Conservation (phyloP, 2,797 vertebrate genomes). For the Amazona ochrocephala region DNA sequence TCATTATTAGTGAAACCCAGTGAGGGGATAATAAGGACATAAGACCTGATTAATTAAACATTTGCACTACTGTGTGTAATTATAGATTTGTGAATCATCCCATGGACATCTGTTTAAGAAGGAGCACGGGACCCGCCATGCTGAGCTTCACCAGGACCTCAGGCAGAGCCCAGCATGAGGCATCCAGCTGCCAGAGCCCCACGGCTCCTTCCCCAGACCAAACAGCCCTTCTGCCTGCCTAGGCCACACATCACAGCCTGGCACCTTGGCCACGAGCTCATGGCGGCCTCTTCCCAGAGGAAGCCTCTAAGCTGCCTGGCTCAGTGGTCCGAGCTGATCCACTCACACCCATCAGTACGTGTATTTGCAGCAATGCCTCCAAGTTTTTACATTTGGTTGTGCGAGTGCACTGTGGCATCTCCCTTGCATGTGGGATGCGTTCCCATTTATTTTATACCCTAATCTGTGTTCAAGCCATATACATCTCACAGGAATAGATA, state of each 20-base stretch:
- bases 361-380: not conserved
- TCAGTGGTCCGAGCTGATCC: not conserved
- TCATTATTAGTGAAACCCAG: conserved; percentile 77
- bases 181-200: not conserved
- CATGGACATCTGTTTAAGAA: conserved; percentile 70
- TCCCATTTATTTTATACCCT: not conserved
- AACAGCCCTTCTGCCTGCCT: not conserved
- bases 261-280: accelerated
- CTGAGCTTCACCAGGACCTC: not conserved
- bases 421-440: not conserved
- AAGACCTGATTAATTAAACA: conserved; percentile 81
- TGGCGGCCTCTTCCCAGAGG: not conserved
- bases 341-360: accelerated
- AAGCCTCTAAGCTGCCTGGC: not conserved
- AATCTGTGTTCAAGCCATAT: not conserved
- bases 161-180: conserved; percentile 18
- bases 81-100: conserved; percentile 69
- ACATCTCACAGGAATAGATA: not conserved
- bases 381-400: not conserved
- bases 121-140: not conserved
- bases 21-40: conserved; percentile 78
- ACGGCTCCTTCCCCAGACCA: accelerated
- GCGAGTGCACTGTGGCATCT: not conserved
- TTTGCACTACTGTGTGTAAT: conserved; percentile 75
- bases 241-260: not conserved